Evolutionary conservation across 2,113 vertebrate species (phyloP).

Genomic region (Otis tarda): DNA sequence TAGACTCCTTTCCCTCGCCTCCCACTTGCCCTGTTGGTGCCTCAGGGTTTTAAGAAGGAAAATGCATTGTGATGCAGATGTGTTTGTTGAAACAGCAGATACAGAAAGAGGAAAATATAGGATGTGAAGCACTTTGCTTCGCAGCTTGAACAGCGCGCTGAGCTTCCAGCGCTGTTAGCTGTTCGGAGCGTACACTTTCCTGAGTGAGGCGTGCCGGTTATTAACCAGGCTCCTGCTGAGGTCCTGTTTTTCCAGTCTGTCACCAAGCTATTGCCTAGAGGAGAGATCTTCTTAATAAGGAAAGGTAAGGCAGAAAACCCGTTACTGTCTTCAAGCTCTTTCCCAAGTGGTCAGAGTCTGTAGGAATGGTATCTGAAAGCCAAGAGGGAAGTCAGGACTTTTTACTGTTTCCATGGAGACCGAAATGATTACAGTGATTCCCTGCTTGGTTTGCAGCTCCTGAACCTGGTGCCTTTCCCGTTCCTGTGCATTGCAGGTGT

Average conservation of each 20-base stretch:
- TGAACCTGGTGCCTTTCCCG: neutral
- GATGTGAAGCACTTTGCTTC: neutral
- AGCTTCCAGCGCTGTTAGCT: neutral
- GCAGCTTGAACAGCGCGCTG: neutral
- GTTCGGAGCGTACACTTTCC: neutral
- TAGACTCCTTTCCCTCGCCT: neutral
- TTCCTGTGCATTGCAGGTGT: fast-evolving
- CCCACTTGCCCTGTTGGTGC: neutral
- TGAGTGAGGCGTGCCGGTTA: neutral
- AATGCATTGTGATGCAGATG: neutral
- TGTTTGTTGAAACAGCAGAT: neutral
- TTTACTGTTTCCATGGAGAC: conserved; percentile 32
- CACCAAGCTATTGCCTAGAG: neutral
- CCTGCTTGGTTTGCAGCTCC: neutral
- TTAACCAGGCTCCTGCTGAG: neutral
- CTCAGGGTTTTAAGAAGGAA: neutral
- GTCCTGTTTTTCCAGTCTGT: neutral
- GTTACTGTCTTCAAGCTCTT: neutral
- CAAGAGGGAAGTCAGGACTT: neutral
- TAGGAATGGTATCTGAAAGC: neutral
- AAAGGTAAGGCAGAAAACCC: neutral
- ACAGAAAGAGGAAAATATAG: neutral
- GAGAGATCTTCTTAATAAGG: neutral
- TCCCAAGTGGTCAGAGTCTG: neutral
- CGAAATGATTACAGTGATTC: neutral